Conservation (phyloP, 2,888 invertebrate genomes). For the Bruchidius siliquastri region DNA sequence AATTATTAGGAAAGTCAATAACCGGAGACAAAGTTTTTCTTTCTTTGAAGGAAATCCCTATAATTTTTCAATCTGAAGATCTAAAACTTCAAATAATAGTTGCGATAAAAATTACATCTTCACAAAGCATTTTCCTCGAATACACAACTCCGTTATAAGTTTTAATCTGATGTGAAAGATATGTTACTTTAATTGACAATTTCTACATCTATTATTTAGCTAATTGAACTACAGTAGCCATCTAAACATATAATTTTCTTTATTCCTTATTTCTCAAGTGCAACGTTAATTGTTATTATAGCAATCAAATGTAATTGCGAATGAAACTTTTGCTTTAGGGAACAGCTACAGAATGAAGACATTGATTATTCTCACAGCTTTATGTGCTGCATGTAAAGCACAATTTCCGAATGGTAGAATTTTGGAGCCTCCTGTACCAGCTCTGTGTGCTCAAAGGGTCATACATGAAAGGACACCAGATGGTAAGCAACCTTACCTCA, state of each 20-base stretch:
- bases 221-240: not conserved
- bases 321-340: not conserved
- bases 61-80: too few species aligned
- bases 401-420: slow-evolving; percentile 75
- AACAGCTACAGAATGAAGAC: slow-evolving; percentile 28
- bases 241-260: not conserved
- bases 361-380: slow-evolving; percentile 39
- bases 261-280: not conserved
- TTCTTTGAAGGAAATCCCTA: too few species aligned
- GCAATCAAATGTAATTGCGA: not conserved
- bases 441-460: slow-evolving; percentile 67
- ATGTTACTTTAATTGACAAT: too few species aligned
- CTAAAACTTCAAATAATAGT: too few species aligned
- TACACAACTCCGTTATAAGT: too few species aligned
- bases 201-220: not conserved
- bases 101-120: too few species aligned
- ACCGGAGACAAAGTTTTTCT: too few species aligned
- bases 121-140: too few species aligned
- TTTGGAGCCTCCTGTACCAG: slow-evolving; percentile 73
- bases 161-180: too few species aligned
- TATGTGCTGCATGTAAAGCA: slow-evolving; percentile 52
- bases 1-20: too few species aligned
- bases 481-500: slow-evolving; percentile 51
- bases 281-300: not conserved
- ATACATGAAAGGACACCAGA: slow-evolving; percentile 68